Evolutionary conservation across 2,113 vertebrate species (phyloP), one percentile per base, ranked within the genome.

Genomic region (Synodontis membranacea): DNA sequence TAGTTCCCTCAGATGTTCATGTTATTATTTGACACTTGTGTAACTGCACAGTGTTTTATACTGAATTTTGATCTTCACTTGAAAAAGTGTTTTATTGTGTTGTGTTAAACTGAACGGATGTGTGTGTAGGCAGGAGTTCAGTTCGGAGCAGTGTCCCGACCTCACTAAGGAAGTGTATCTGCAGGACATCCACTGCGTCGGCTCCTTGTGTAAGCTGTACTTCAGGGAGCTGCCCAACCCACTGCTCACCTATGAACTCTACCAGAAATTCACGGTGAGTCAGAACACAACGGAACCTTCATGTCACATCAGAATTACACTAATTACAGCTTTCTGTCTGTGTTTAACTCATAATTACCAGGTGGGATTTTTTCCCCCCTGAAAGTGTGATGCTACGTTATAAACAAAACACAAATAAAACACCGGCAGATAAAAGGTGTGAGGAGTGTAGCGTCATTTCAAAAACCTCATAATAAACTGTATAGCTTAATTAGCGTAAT

Each of bases 111-210:
- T 44, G 70, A 46, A 28, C 1, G 86, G 34, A 56, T 89, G 80
- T 86, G 79, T 86, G 58, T 86, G 64, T 93, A 99, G 98, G 93
- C 98, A 99, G 94, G 98, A 99, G 94, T 99, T 99, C 95, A 96
- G 94, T 92, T 96, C 97, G 37, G 97, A 99, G 92, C 96, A 96
- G 92, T 96, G 96, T 92, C 97, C 98, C 82, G 97, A 99, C 93
- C 95, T 99, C 91, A 99, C 97, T 72, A 97, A 95, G 92, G 98
- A 99, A 96, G 96, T 99, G 92, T 99, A 98, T 93, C 97, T 98
- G 86, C 98, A 99, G 96, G 98, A 99, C 93, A 99, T 99, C 93
- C 98, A 99, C 96, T 99, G 98, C 10, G 98, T 99, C 93, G 97
- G 98, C 85, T 99, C 98, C 0, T 96, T 99, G 89, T 99, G 98